Base-by-base conservation (phyloP, 2,888 invertebrate species). In the Scelioninae gen. 2 region DNA sequence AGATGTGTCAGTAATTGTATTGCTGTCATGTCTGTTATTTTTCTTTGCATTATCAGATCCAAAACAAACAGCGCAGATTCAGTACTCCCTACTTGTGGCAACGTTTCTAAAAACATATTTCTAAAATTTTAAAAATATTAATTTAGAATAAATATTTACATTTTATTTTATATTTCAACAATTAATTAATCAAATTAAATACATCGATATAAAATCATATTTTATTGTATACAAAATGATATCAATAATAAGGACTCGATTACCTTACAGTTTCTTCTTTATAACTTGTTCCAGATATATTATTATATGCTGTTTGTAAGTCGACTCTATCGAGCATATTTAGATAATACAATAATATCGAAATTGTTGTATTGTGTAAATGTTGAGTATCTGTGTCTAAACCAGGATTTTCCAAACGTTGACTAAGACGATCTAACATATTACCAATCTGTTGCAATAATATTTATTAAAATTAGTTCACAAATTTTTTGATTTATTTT, bases 81-180 rank as follows among this genome's bases (percentile, higher is more conserved):
- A 25, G 89, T 89, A 5, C 91, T 92, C 39, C 92, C 90, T 19
- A 91, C 90, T 78, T 92, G 90, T 0, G 93, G 93, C 28, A 93
- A 87, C 0, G 92, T 89, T 82, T 93, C 93, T 76, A 92, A 85
- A 80, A 93, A 92, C 79, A 93, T 91, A 80, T 93, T 93, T 45
- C 91, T 87, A 55, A 19, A 76, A 73, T 57, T 31, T 16, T n/a
- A n/a, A n/a, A 25, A 50, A 52, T 39, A 50, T 50, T 31, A 41
- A 52, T n/a, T n/a, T n/a, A n/a, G n/a, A n/a, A n/a, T n/a, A n/a
- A n/a, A n/a, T n/a, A n/a, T n/a, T n/a, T n/a, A n/a, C n/a, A n/a
- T n/a, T n/a, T n/a, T n/a, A n/a, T n/a, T n/a, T n/a, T n/a, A n/a
- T n/a, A n/a, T n/a, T n/a, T n/a, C n/a, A n/a, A n/a, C n/a, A n/a